Percentiles rank a stretch among this genome's conserved stretches.
Conservation (phyloP, 92 coral and sea anemone species). For the Phenganax subtilis region DNA sequence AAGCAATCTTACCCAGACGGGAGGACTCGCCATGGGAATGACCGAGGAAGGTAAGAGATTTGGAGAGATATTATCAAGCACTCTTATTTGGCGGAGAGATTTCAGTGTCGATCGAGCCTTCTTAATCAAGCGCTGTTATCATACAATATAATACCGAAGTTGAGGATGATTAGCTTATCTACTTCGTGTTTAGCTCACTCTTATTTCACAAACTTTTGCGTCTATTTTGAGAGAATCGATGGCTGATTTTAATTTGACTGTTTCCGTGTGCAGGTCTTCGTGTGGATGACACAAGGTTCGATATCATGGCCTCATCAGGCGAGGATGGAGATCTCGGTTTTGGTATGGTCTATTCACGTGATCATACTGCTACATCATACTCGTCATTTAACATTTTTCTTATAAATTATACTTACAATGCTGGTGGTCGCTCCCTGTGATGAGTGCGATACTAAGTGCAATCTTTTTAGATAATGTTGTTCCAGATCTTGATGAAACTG, state of each 20-base stretch:
- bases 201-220: not conserved
- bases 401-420: not conserved
- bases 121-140: too few relatives aligned
- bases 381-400: not conserved
- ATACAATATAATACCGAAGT: too few relatives aligned
- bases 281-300: slow-evolving; percentile 92
- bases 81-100: not conserved
- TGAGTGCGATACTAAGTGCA: not conserved
- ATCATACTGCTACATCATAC: not conserved
- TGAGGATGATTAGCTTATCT: too few relatives aligned
- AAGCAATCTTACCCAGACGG: slow-evolving; percentile 53
- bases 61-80: too few relatives aligned
- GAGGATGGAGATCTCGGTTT: slow-evolving; percentile 46
- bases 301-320: slow-evolving; percentile 78
- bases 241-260: not conserved
- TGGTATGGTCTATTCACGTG: not conserved
- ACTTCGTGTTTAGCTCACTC: too few relatives aligned
- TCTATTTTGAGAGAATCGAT: not conserved
- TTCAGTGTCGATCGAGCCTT: too few relatives aligned
- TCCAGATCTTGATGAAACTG: slow-evolving; percentile 32
- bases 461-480: slow-evolving; percentile 37
- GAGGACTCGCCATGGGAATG: slow-evolving; percentile 77
- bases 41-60: slow-evolving; percentile 73
- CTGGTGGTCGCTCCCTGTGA: not conserved
- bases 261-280: slow-evolving; percentile 65